Conservation (phyloP, 2,888 invertebrate genomes). For the Thecocarcelia acutangulata region DNA sequence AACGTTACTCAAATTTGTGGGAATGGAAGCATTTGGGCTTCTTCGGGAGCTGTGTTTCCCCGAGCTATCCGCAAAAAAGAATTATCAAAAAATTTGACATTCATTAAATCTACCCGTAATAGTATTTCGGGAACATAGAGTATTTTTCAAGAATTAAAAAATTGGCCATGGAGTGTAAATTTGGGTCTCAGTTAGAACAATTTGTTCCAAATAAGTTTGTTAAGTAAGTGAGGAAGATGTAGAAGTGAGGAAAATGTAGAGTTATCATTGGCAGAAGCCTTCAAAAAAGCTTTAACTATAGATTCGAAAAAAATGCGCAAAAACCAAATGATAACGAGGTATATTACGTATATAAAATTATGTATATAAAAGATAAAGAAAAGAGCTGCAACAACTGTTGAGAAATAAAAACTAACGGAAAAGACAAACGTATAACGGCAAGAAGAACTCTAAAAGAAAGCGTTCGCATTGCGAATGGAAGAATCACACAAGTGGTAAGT, state of each 20-base stretch:
- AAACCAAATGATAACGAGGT: not conserved
- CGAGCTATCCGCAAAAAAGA: conserved; percentile 22
- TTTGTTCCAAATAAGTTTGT: conserved; percentile 39
- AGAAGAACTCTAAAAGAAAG: conserved; percentile 14
- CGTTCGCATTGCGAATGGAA: conserved; percentile 30
- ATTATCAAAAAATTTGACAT: conserved; percentile 45
- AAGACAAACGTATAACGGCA: conserved; percentile 29
- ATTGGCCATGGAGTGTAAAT: conserved; percentile 50
- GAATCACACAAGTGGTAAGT: conserved; percentile 6
- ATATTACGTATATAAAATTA: too few relatives aligned
- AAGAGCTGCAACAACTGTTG: not conserved
- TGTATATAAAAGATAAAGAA: too few relatives aligned
- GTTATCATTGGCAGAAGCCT: conserved; percentile 2
- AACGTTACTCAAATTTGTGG: too few relatives aligned
- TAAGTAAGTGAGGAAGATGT: conserved; percentile 39
- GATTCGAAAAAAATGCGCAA: conserved; percentile 18
- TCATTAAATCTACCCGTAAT: conserved; percentile 54
- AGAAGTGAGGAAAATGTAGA: too few relatives aligned
- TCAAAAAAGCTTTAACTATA: conserved; percentile 31
- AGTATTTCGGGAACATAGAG: conserved; percentile 10
- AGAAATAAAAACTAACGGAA: conserved; percentile 5
- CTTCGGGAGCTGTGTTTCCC: too few relatives aligned
- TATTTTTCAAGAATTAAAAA: conserved; percentile 55
- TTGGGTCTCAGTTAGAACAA: conserved; percentile 26
- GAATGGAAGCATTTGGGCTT: too few relatives aligned